Evolutionary conservation across 2,888 invertebrate genomes (phyloP), one percentile per base, ranked within the genome.

Genomic region (Eurois occulta): DNA sequence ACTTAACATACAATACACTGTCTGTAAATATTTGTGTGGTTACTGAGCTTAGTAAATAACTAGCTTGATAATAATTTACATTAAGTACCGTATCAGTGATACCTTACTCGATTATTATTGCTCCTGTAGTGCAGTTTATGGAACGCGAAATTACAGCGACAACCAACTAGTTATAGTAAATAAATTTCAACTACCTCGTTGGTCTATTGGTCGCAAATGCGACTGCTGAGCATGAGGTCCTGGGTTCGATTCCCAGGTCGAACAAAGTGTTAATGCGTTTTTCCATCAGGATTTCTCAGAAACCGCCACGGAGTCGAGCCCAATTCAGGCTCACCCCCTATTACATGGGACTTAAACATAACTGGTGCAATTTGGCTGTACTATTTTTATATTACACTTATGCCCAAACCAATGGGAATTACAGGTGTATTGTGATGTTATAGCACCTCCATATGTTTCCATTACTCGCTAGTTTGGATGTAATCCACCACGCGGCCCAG

Each of bases 51-150:
- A 69, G 84, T 80, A 79, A 89, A n/a, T n/a, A n/a, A n/a, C n/a
- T n/a, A n/a, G n/a, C n/a, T n/a, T n/a, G n/a, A n/a, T n/a, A n/a
- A n/a, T n/a, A n/a, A n/a, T n/a, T n/a, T n/a, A n/a, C n/a, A n/a
- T n/a, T n/a, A n/a, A n/a, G 89, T 86, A 90, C 81, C 86, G 87
- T 90, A 88, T 69, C 24, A 69, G 86, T 81, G 80, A 83, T 84
- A 75, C 80, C 75, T 84, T 77, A 89, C 80, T 91, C 86, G 90
- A 91, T 91, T 88, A 89, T 91, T 88, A 90, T 91, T 87, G 87
- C 84, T 78, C 88, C 82, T 82, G 87, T 88, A 88, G 88, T 82
- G 87, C 87, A 87, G 85, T 87, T 88, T 87, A 90, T 87, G 88
- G 84, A 66, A 88, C 86, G 88, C 90, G 87, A 88, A 90, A 87